A percentile compares a stretch with the other conserved stretches of the same genome.
phyloP scores from a whole-genome alignment of 2,888 invertebrate genomes.

The Matsumyia berberina region DNA sequence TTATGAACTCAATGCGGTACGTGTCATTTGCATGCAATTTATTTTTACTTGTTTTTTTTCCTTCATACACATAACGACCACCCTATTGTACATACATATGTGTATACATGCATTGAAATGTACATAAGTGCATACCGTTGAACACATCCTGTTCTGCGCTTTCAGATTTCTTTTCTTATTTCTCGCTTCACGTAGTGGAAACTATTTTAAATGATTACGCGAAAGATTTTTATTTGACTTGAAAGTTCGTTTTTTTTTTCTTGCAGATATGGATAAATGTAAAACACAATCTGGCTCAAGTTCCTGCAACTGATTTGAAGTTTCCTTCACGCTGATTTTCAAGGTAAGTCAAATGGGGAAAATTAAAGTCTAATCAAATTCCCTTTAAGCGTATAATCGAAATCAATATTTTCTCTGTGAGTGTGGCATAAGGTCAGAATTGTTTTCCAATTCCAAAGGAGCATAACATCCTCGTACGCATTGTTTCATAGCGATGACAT shows the following conservation, averaged over 20 bases:
- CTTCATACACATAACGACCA: too few relatives aligned
- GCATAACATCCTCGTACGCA: too few relatives aligned
- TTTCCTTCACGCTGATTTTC: constrained; percentile 77
- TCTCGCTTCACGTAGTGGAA: too few relatives aligned
- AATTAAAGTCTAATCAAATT: not conserved
- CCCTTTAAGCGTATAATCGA: not conserved
- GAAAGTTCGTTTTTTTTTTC: constrained; percentile 11
- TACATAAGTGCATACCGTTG: too few relatives aligned
- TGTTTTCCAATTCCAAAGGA: not conserved
- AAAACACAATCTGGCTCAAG: constrained; percentile 68
- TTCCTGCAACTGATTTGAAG: constrained; percentile 69
- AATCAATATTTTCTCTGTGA: not conserved
- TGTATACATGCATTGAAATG: too few relatives aligned
- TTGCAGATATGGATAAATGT: constrained; percentile 77
- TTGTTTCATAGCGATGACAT: not conserved
- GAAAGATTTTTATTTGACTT: not conserved
- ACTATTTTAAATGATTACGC: not conserved
- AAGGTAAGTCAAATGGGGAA: constrained; percentile 60
- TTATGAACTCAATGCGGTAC: too few relatives aligned
- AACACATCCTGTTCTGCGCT: too few relatives aligned
- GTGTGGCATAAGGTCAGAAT: not conserved
- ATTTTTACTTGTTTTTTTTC: too few relatives aligned
- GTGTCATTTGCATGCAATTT: too few relatives aligned
- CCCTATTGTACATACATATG: too few relatives aligned
- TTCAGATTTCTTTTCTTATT: too few relatives aligned